Evolutionary conservation across 2,797 vertebrate species (phyloP), one percentile per base, ranked within the genome.

Genomic region (Characodon lateralis): DNA sequence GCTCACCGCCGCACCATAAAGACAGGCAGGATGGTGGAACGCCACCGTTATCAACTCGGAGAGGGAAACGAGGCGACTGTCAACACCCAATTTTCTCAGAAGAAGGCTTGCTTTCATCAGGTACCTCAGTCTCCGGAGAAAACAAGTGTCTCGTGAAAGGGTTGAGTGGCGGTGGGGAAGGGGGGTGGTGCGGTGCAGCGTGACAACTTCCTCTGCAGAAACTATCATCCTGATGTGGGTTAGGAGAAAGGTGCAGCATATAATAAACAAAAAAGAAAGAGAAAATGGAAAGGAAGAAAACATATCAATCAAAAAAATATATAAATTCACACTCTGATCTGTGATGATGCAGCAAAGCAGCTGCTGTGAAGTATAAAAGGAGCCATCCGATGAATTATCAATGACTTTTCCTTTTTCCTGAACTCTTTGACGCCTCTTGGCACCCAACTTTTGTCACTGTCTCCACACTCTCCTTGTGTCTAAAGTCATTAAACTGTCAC

Each of bases 41-140:
- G 78, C 83, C 83, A 59, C 88, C 87, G 88, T 94, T 93, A 93
- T 93, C 94, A 91, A 91, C 91, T 84, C 75, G 83, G 79, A 90
- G 79, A 90, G 87, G 86, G 90, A 93, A 93, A 93, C 83, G 92
- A 88, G 93, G 89, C 83, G 89, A 90, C 94, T 93, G 92, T 93
- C 85, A 88, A 94, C 95, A 95, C 94, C 88, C 94, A 95, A 94
- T 95, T 96, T 96, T 94, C 91, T 90, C 89, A 73, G 87, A 94
- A 90, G 66, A 91, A 95, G 90, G 88, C 90, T 81, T 66, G 81
- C 94, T 95, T 96, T 95, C 94, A 95, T 95, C 93, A 91, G 87
- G 86, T 83, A 91, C 89, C 93, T 94, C 92, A 94, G 94, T 90
- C 91, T 91, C 91, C 24, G 90, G 89, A 94, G 94, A 95, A 95